Conservation (phyloP, 2,888 invertebrate species). For the Heliconius charithonia region DNA sequence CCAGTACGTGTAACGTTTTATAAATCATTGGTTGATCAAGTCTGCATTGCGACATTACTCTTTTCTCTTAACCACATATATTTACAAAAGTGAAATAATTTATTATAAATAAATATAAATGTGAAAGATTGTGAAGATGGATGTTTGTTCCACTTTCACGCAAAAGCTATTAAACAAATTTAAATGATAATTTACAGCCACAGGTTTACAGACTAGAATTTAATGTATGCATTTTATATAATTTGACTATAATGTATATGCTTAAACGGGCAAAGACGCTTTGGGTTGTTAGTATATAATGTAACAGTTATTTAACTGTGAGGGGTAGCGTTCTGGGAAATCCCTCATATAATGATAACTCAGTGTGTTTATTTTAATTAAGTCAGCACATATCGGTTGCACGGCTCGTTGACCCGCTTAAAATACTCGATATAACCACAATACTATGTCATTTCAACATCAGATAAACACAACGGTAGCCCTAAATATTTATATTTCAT, state of each 20-base stretch:
- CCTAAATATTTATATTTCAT: constrained; percentile 2
- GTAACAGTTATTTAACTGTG: too few relatives aligned
- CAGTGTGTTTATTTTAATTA: constrained; percentile 2
- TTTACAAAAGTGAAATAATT: background rate
- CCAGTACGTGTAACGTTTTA: constrained; percentile 9
- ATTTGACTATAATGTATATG: too few relatives aligned
- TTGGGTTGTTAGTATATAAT: too few relatives aligned
- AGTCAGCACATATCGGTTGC: background rate
- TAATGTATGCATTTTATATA: too few relatives aligned
- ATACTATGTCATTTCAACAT: background rate
- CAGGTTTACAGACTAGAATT: too few relatives aligned
- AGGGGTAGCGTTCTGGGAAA: too few relatives aligned
- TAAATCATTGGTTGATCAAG: constrained; percentile 14
- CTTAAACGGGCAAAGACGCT: too few relatives aligned
- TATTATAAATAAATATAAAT: too few relatives aligned
- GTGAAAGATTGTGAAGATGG: too few relatives aligned
- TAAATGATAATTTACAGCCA: too few relatives aligned
- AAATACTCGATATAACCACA: background rate
- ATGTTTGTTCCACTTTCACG: too few relatives aligned
- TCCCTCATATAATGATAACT: background rate
- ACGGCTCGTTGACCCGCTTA: constrained; percentile 4
- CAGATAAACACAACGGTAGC: background rate
- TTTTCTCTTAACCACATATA: background rate
- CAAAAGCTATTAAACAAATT: too few relatives aligned
- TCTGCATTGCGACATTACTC: constrained; percentile 22